Percentiles rank a stretch among this genome's conserved stretches.
Evolutionary conservation across 2,113 vertebrate genomes (phyloP).

Genomic region (Lepidothrix coronata): DNA sequence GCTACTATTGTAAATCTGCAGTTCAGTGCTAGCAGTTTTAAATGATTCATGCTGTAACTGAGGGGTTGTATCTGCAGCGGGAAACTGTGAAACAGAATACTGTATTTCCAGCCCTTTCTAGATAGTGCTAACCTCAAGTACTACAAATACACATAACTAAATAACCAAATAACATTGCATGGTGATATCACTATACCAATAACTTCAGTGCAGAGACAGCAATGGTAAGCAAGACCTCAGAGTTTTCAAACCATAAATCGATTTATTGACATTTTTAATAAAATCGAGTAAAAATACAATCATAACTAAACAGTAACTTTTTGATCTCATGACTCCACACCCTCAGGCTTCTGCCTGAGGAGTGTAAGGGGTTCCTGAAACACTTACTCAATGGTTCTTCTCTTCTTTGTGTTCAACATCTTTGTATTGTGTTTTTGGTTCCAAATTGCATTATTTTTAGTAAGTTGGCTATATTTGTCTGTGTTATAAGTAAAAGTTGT

Average conservation of each 20-base stretch:
- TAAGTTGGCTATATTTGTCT: neutral
- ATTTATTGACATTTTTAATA: neutral
- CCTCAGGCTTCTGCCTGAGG: neutral
- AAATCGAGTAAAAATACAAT: neutral
- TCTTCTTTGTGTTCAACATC: neutral
- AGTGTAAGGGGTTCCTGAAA: neutral
- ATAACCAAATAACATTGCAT: neutral
- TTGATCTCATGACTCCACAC: neutral
- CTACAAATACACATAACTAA: neutral
- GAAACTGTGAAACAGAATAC: neutral
- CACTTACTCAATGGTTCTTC: neutral
- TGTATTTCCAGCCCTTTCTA: neutral
- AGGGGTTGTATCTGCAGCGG: neutral
- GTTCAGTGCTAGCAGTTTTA: neutral
- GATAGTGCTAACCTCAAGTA: neutral
- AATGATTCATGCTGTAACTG: slow-evolving; percentile 10
- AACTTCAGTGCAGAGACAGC: neutral
- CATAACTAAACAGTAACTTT: neutral
- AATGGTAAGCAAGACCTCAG: neutral
- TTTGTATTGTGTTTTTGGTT: neutral
- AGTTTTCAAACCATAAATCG: neutral
- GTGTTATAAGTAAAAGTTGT: neutral
- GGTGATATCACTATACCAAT: neutral
- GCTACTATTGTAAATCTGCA: neutral
- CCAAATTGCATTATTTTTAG: neutral